Evolutionary conservation across 2,888 invertebrate genomes (phyloP).

Genomic region (Pristionchus fissidentatus): DNA sequence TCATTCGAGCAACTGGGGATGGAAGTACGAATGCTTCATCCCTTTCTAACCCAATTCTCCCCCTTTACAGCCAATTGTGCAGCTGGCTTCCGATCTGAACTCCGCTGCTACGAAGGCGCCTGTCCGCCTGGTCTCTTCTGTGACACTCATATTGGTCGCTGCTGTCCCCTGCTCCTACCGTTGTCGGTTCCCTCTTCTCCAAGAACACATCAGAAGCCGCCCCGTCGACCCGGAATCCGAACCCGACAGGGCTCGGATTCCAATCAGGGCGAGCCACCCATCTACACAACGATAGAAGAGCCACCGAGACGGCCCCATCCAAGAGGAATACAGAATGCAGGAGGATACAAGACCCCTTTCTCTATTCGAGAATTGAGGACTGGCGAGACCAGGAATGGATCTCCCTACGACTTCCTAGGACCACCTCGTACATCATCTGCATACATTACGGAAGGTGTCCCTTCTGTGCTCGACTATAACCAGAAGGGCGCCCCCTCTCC

Average conservation of each 20-base stretch:
- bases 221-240: background rate
- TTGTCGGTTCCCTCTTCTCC: conserved; percentile 58
- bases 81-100: conserved; percentile 63
- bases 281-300: conserved; percentile 36
- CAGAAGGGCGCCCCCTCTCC: no score
- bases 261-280: background rate
- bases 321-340: background rate
- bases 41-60: background rate
- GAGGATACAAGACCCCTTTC: conserved; percentile 34
- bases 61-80: conserved; percentile 64
- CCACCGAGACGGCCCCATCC: conserved; percentile 45
- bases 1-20: conserved; percentile 69
- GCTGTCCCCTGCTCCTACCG: conserved; percentile 73
- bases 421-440: no score
- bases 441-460: no score
- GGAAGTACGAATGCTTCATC: conserved; percentile 61
- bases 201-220: conserved; percentile 11
- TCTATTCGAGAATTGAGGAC: conserved; percentile 18
- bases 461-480: no score
- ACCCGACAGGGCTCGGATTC: background rate
- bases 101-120: conserved; percentile 60
- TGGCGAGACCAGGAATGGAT: background rate
- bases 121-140: conserved; percentile 73
- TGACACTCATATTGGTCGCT: conserved; percentile 62
- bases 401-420: background rate